Percentiles rank a stretch among this genome's conserved stretches.
phyloP scores from a whole-genome alignment of 1,140 invertebrate species.

The Acromyrmex charruanus region DNA sequence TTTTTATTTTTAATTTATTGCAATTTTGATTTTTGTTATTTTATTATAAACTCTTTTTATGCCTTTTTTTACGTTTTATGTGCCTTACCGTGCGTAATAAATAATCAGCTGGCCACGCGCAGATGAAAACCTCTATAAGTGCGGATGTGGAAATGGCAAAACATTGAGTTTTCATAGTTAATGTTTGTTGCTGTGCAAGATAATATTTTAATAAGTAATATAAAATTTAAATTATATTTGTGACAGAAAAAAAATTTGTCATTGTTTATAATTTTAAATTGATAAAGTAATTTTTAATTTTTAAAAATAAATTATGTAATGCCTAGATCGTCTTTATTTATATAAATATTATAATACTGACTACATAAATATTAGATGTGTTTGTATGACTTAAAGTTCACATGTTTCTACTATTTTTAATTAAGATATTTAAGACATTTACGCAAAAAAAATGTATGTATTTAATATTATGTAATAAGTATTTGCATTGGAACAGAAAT shows the following conservation, averaged over 20 bases:
- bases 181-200: slow-evolving; percentile 17
- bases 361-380: neutral
- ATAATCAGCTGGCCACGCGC: slow-evolving; percentile 76
- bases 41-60: slow-evolving; percentile 1
- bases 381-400: too few species aligned
- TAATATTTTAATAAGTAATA: slow-evolving; percentile 20
- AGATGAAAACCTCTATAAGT: slow-evolving; percentile 71
- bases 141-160: slow-evolving; percentile 46
- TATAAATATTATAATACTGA: too few species aligned
- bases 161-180: slow-evolving; percentile 70
- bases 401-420: neutral
- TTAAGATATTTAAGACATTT: neutral
- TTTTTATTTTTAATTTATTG: slow-evolving; percentile 24
- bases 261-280: neutral
- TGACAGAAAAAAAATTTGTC: neutral
- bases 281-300: neutral
- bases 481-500: neutral
- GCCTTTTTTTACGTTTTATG: neutral
- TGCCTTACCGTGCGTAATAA: slow-evolving; percentile 67
- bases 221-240: neutral
- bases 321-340: neutral
- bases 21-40: neutral
- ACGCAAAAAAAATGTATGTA: neutral
- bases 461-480: slow-evolving; percentile 67
- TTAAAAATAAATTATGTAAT: neutral